Evolutionary conservation across 2,888 invertebrate genomes (phyloP), one percentile per base, ranked within the genome.

Genomic region (Pinctada fucata): DNA sequence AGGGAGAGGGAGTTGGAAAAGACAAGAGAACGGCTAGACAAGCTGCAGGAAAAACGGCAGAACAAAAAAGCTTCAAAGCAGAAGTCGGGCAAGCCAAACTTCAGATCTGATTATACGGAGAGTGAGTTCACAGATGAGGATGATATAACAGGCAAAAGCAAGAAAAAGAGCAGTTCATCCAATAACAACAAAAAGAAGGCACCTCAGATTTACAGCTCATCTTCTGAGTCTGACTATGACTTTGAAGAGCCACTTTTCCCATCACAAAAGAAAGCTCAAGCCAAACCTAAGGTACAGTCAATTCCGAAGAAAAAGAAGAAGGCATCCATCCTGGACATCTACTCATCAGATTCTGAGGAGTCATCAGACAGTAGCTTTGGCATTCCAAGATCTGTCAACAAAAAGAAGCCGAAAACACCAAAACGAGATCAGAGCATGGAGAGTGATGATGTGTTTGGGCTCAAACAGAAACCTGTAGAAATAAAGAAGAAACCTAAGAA

Each of bases 11-110:
- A 58, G 13, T 75, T 78, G 67, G 81, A 79, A 78, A 79, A 85
- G 64, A 83, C 76, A 6, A 85, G 83, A 67, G 84, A 85, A 72
- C 87, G 87, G 76, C 78, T 88, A 47, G 80, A 82, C 75, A 81
- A 83, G 16, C 84, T 85, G 75, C 87, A 87, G 77, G 87, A 87
- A 81, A 86, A 86, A 16, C 81, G 88, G n/a, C 86, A 83, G 69
- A 31, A 31, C 31, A 89, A 89, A 79, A 87, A 84, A 51, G 75
- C 69, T 72, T 83, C 78, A n/a, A 80, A 83, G 4, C 58, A 58
- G 58, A 58, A 58, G 1, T 10, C 6, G 16, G 88, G 87, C 48
- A 86, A 86, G 72, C 87, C 88, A 79, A 82, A 82, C 47, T 70
- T 85, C 47, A 84, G 85, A 63, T 82, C 87, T 13, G 88, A 89